Evolutionary conservation across 2,797 vertebrate species (phyloP), one percentile per base, ranked within the genome.

Genomic region (Malurus splendens): DNA sequence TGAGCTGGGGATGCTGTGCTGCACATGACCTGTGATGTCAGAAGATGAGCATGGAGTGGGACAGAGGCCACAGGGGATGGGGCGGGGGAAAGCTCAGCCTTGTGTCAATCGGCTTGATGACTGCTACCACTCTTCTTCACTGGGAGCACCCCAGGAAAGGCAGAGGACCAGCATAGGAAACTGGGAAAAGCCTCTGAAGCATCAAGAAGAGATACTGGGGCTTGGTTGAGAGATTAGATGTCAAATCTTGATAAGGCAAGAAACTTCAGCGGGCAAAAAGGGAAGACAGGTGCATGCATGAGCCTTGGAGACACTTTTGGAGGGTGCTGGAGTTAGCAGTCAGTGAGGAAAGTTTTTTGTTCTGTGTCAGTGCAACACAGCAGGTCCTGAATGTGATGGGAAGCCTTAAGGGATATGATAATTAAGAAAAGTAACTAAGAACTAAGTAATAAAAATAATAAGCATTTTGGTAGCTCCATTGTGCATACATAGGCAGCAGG

Each of bases 361-460:
- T 81, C 23, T 55, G 42, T 54, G 39, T 82, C 28, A 45, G 32
- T 61, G 57, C 56, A 38, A 8, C 52, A 18, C 30, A 27, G 67
- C 78, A 65, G 67, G 39, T 88, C 68, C 54, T 44, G 59, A 44
- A 72, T 66, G 32, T n/a, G 41, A 55, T 1, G 2, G 36, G 60
- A 83, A 72, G 68, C 80, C 88, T 67, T 73, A 33, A 74, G 78
- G 77, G 45, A 66, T 76, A 13, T 18, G 50, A 32, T 91, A 71
- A 91, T 92, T 84, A 79, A 71, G 64, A 86, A 87, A 87, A 90
- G 75, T 91, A 89, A 91, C 50, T 89, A 90, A 94, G 64, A 89
- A 78, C 76, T 66, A 79, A 79, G 74, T 82, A 60, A 84, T 86
- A 91, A 90, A 93, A 84, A 82, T 70, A 81, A 48, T 73, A 79